Evolutionary conservation across 2,113 vertebrate species (phyloP), one percentile per base, ranked within the genome.

Genomic region (Lophotis ruficrista): DNA sequence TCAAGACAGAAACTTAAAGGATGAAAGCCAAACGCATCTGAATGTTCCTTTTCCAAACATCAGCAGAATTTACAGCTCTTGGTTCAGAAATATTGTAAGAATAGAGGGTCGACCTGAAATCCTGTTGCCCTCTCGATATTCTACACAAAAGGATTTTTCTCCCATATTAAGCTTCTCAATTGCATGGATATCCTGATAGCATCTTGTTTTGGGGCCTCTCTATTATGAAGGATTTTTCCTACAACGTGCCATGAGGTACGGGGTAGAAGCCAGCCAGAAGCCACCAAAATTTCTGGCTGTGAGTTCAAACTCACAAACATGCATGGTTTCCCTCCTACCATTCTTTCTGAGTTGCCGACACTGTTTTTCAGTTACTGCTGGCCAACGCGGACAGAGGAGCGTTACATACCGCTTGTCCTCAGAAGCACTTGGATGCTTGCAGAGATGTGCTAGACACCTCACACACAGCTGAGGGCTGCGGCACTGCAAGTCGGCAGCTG

Each of bases 401-500:
- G 30, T 19, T 4, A 9, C 13, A 11, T 14, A 7, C 7, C 0
- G 0, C 69, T 83, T 61, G 93, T 92, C 94, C 94, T 96, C 41
- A 7, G 11, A 25, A 83, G 79, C 66, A 69, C 62, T 61, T 37
- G 80, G 91, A 5, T 66, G 86, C 80, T 81, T 23, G 14, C 54
- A 31, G 72, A 47, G 91, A 91, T 64, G 93, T 91, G 94, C 72
- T 1, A 95, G 94, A 94, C 93, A 60, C 68, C 60, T 81, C 81
- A 33, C 87, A 81, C 81, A 31, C 87, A 81, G 87, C 91, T 92
- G 89, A 94, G 83, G 69, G 83, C 76, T 89, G 71, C 64, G 27
- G 53, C 75, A 14, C 85, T 50, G 79, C 92, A 41, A 51, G 15
- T 57, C 91, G 81, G 89, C 96, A 91, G 86, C 94, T 94, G 89